Conservation (phyloP, 2,888 invertebrate species). For the Scaeva pyrastri region DNA sequence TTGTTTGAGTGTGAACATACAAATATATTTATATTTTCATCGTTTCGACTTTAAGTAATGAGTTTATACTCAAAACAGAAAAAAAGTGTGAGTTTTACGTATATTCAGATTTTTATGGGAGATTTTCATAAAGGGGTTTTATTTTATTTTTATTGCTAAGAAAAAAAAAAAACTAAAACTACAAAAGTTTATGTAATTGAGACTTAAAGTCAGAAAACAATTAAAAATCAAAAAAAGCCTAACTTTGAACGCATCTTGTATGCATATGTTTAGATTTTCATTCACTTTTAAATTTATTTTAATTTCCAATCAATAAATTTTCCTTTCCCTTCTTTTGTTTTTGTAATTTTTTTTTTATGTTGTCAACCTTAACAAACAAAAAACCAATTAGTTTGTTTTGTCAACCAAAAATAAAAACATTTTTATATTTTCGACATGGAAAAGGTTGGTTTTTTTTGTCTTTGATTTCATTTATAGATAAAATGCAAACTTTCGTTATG, state of each 20-base stretch:
- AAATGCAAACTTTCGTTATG: conserved; percentile 13
- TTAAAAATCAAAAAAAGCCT: too few relatives aligned
- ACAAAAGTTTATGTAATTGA: too few relatives aligned
- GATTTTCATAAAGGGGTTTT: background rate
- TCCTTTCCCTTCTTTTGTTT: background rate
- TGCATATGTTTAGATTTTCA: too few relatives aligned
- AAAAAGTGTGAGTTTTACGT: conserved; percentile 4
- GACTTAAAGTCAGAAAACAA: too few relatives aligned
- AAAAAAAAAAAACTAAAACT: background rate
- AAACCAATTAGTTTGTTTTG: conserved; percentile 17
- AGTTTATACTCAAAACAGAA: background rate
- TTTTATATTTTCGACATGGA: background rate
- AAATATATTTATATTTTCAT: background rate
- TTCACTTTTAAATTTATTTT: too few relatives aligned
- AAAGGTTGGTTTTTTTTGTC: background rate
- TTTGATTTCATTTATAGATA: conserved; percentile 10
- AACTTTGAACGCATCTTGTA: too few relatives aligned
- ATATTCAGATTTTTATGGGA: background rate
- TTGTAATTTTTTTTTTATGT: background rate
- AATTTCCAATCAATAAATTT: background rate
- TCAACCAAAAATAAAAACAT: background rate
- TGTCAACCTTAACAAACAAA: background rate
- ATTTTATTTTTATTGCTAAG: background rate
- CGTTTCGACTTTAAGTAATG: background rate
- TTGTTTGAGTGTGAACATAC: conserved; percentile 29